Evolutionary conservation across 2,888 invertebrate species (phyloP), one percentile per base, ranked within the genome.

Genomic region (Apodemia mormo): DNA sequence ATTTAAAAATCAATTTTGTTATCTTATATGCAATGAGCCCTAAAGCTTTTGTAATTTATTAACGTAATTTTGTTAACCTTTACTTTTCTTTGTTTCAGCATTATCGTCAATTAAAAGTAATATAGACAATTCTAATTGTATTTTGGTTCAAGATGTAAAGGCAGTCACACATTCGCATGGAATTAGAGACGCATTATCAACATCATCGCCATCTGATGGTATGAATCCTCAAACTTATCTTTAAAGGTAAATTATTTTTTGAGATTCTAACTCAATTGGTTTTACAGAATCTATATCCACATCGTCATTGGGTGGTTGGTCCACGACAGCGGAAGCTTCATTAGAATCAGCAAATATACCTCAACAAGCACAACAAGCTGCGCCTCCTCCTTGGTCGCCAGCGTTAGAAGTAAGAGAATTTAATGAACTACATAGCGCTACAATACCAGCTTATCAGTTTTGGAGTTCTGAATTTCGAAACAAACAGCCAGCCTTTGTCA

Each of bases 381-480:
- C 96, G 79, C 96, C 96, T 65, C 96, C 96, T 78, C 96, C 96
- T 80, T 96, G 96, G 96, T 95, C 96, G 49, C 95, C 96, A 29
- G 94, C 96, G 73, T 94, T 97, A 82, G 97, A 97, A 93, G 94
- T 97, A 79, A 95, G 97, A 82, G 97, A 97, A 82, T 96, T 98
- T 87, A 97, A 97, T 88, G 96, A 96, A 84, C 94, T 96, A 76
- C 97, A 97, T 87, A 95, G 96, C 81, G 97, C 97, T 80, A 96
- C 96, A 75, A 97, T 98, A 87, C 97, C 97, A 82, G 97, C 98
- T 80, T 97, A 97, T 92, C 97, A 97, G 87, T 98, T 98, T 90
- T 98, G 98, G 98, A 98, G 97, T 90, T 96, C 97, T 74, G 98
- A 98, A 93, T 97, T 98, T 88, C 95, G 97, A 78, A 97, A 97